Base-by-base conservation (phyloP, 2,797 vertebrate species). In the Euthynnus affinis region DNA sequence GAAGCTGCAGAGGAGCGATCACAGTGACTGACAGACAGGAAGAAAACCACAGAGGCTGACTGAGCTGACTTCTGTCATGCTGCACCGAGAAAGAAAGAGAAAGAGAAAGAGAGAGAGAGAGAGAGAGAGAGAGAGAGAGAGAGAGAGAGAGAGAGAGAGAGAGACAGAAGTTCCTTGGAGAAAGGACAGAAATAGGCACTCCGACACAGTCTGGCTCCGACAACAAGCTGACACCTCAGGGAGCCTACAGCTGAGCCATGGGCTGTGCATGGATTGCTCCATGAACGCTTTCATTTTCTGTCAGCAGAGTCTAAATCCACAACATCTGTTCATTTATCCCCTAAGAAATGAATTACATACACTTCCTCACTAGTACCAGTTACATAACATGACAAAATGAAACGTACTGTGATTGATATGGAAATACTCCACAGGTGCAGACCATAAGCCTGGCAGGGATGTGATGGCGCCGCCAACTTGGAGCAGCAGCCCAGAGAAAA, bases 171-270 rank as follows among this genome's bases (percentile, higher is more conserved):
- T 68, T 83, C 78, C 82, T 83, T 49, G 34, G 76, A 90, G 83
- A 83, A 76, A 81, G 80, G 86, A 91, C 93, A 93, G 89, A 93
- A 93, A 95, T 94, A 94, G 90, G 58, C 80, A 37, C 94, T 92
- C 95, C 93, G 83, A 93, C 95, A 89, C 93, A 93, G 94, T 94
- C 95, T 94, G 93, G 89, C 91, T 92, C 86, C 40, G 72, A 90
- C 86, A 88, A 87, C 87, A 76, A 91, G 83, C 85, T 88, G 92
- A 93, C 93, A 93, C 93, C 91, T 94, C 88, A 23, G 88, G 90
- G 90, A 89, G 84, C 78, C 63, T 78, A 66, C 93, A 94, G 93
- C 94, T 93, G 93, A 93, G 91, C 83, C 74, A 92, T 93, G 90
- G 91, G 93, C 85, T 74, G 90, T 18, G 52, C 78, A 70, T 68